phyloP scores from a whole-genome alignment of 92 coral and sea anemone species.

The Porites divaricata region DNA sequence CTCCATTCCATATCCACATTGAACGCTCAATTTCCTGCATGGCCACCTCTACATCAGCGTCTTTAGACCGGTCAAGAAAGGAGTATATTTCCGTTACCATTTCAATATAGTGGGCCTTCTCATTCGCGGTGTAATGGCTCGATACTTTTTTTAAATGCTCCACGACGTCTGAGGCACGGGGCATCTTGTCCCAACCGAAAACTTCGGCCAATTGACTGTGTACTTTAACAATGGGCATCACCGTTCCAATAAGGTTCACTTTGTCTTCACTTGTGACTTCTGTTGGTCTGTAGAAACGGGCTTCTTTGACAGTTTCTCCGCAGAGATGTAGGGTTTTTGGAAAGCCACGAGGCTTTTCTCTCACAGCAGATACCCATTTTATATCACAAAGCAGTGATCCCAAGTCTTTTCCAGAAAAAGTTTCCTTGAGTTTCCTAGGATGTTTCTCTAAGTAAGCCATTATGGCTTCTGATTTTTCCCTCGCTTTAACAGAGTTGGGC shows the following conservation, averaged over 20 bases:
- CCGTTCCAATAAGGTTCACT: constrained; percentile 60
- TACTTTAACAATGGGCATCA: constrained; percentile 42
- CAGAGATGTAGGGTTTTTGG: constrained; percentile 20
- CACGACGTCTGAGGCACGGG: constrained; percentile 44
- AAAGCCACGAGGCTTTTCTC: constrained; percentile 29
- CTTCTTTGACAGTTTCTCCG: constrained; percentile 23
- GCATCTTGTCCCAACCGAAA: constrained; percentile 67
- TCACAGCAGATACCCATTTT: constrained; percentile 60
- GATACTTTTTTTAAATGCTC: constrained; percentile 53
- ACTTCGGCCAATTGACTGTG: constrained; percentile 8
- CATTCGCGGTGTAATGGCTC: constrained; percentile 39
- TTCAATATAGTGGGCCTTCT: constrained; percentile 58
- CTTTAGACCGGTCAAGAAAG: neutral
- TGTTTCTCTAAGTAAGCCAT: constrained; percentile 30
- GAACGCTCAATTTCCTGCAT: neutral
- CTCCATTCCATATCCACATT: constrained; percentile 84
- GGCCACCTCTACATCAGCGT: neutral
- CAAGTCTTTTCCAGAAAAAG: constrained; percentile 14
- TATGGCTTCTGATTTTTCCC: constrained; percentile 47
- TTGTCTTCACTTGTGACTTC: constrained; percentile 39
- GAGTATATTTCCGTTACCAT: constrained; percentile 52
- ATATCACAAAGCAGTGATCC: constrained; percentile 27
- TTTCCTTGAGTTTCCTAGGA: constrained; percentile 29
- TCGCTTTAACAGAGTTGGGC: constrained; percentile 19
- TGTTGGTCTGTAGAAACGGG: constrained; percentile 41